Evolutionary conservation across 2,888 invertebrate species (phyloP).

Genomic region (Cheilosia soror): DNA sequence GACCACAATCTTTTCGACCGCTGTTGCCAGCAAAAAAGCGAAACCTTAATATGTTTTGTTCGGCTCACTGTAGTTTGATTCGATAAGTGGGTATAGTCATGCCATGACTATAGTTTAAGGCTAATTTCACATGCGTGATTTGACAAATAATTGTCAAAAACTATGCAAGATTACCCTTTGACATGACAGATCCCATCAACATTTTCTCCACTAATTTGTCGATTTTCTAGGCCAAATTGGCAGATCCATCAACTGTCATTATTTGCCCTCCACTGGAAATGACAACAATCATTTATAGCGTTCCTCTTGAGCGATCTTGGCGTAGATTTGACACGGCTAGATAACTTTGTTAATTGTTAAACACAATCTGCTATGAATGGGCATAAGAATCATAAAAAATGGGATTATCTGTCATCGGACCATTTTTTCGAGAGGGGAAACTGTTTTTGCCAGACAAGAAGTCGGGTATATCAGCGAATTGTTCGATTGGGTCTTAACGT

Average conservation of each 20-base stretch:
- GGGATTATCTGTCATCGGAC: constrained; percentile 49
- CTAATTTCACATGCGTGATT: constrained; percentile 16
- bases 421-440: not conserved
- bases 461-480: constrained; percentile 12
- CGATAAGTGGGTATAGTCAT: not conserved
- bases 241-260: constrained; percentile 43
- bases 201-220: constrained; percentile 1
- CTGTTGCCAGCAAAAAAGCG: not conserved
- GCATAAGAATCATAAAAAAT: constrained; percentile 50
- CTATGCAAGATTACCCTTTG: constrained; percentile 40
- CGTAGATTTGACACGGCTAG: constrained; percentile 39
- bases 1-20: not conserved
- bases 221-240: constrained; percentile 35
- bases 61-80: too few relatives aligned
- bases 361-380: constrained; percentile 17
- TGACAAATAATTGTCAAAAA: constrained; percentile 12
- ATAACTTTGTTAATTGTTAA: constrained; percentile 48
- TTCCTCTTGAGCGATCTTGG: constrained; percentile 49
- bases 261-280: constrained; percentile 1
- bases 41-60: not conserved
- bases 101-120: not conserved
- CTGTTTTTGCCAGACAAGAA: not conserved
- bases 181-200: constrained; percentile 13
- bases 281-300: constrained; percentile 29
- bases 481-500: constrained; percentile 29